These are phyloP conservation scores for Torymus aiolomorphi DNA, from an alignment of 2,888 invertebrate species.

Conservation along the genomic window DNA sequence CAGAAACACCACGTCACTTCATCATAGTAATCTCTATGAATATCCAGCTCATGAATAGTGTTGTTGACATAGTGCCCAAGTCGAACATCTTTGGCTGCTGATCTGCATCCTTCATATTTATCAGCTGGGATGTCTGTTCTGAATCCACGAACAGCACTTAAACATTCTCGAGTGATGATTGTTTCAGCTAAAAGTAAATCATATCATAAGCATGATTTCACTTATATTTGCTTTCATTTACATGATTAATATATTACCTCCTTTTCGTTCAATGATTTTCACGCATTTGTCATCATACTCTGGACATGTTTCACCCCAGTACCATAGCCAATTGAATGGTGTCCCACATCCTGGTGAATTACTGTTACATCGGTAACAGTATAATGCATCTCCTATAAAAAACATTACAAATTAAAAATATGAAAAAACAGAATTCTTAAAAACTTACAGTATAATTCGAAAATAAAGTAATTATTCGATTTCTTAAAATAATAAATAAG, in stretches of 20 bases:
- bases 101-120: constrained; percentile 92
- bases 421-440: not conserved
- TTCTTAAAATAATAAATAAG: no score
- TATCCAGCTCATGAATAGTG: constrained; percentile 88
- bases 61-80: constrained; percentile 93
- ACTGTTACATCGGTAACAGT: constrained; percentile 93
- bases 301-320: constrained; percentile 88
- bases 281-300: constrained; percentile 92
- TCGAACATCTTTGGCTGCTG: constrained; percentile 86
- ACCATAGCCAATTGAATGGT: constrained; percentile 88
- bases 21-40: constrained; percentile 89
- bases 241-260: constrained; percentile 78
- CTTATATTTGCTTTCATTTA: not conserved
- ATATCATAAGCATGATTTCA: constrained; percentile 4
- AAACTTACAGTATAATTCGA: no score
- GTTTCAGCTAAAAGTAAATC: constrained; percentile 80
- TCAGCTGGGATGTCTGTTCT: constrained; percentile 93
- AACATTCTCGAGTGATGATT: constrained; percentile 89
- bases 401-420: constrained; percentile 2
- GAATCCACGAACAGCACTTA: constrained; percentile 86
- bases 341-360: constrained; percentile 92
- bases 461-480: no score
- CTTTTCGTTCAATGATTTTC: constrained; percentile 90
- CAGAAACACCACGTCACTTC: constrained; percentile 92
- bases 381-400: constrained; percentile 79